phyloP scores from a whole-genome alignment of 2,888 invertebrate species.

The Diaphora mendica region DNA sequence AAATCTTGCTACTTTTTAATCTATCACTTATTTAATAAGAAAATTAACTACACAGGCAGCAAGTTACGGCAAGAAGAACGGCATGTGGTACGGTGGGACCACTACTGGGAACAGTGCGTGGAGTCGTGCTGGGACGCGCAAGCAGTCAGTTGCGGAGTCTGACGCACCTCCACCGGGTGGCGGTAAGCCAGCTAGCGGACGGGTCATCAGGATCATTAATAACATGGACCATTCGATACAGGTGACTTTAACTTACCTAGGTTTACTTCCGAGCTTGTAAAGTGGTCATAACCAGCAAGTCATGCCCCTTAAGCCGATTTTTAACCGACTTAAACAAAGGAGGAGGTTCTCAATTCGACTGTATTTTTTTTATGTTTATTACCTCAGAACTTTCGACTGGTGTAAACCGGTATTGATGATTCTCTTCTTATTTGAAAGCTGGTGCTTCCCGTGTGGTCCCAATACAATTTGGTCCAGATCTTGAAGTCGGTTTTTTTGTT shows the following conservation, averaged over 20 bases:
- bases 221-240: slow-evolving; percentile 97
- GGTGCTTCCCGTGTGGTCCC: too few relatives aligned
- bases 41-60: slow-evolving; percentile 88
- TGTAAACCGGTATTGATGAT: too few relatives aligned
- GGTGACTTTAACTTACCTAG: slow-evolving; percentile 76
- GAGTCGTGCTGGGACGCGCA: slow-evolving; percentile 91
- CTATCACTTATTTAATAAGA: background rate
- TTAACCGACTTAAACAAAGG: too few relatives aligned
- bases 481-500: too few relatives aligned
- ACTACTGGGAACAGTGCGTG: slow-evolving; percentile 88
- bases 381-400: too few relatives aligned
- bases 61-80: slow-evolving; percentile 96
- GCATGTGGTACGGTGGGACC: slow-evolving; percentile 92
- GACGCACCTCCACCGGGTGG: slow-evolving; percentile 91
- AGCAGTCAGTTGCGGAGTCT: slow-evolving; percentile 94
- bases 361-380: too few relatives aligned
- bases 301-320: too few relatives aligned
- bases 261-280: too few relatives aligned
- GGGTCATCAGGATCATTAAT: slow-evolving; percentile 97
- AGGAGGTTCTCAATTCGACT: too few relatives aligned
- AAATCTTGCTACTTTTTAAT: background rate
- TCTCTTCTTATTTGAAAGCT: too few relatives aligned
- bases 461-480: too few relatives aligned
- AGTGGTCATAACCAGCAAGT: too few relatives aligned
- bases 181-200: slow-evolving; percentile 92